Evolutionary conservation across 1,140 invertebrate genomes (phyloP), one percentile per base, ranked within the genome.

Genomic region (Diorhabda elongata): DNA sequence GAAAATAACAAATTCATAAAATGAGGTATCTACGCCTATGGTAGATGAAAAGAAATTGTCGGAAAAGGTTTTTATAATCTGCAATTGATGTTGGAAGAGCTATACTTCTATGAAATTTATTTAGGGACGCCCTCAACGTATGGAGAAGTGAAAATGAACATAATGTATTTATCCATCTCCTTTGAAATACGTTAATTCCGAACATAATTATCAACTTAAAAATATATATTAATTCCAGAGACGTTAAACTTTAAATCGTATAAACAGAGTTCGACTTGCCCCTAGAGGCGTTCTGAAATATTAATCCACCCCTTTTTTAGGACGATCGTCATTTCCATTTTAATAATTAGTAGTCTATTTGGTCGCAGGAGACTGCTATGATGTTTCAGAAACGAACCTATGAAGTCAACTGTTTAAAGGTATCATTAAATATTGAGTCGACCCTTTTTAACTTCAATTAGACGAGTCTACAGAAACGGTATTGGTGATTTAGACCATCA

Each of bases 381-480:
- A 52, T 52, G 45, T 52, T 52, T 9, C 45, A 9, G 47, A 52
- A n/a, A 52, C 47, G 47, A 52, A 52, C 47, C 47, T 52, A 52
- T 52, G 47, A 52, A 52, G 47, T 52, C 47, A n/a, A 52, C 47
- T 52, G 6, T 52, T 52, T 52, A 52, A 52, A 52, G 47, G 47
- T 52, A 52, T n/a, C 47, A n/a, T 52, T 52, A 52, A 52, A 52
- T 52, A 52, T 52, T 52, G n/a, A 52, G 6, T n/a, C n/a, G 47
- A 52, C 47, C 47, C 47, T 52, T 52, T 52, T 52, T 52, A 52
- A 52, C 47, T 52, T 52, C 47, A 52, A 52, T 52, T 52, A 52
- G 47, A n/a, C 6, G n/a, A 52, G 47, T 52, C 47, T 52, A n/a
- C 5, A 52, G 47, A 52, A 52, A 52, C 47, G 47, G 47, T 52